A percentile compares a stretch with the other conserved stretches of the same genome.
Conservation (phyloP, 2,888 invertebrate species). For the Nemoura dubitans region DNA sequence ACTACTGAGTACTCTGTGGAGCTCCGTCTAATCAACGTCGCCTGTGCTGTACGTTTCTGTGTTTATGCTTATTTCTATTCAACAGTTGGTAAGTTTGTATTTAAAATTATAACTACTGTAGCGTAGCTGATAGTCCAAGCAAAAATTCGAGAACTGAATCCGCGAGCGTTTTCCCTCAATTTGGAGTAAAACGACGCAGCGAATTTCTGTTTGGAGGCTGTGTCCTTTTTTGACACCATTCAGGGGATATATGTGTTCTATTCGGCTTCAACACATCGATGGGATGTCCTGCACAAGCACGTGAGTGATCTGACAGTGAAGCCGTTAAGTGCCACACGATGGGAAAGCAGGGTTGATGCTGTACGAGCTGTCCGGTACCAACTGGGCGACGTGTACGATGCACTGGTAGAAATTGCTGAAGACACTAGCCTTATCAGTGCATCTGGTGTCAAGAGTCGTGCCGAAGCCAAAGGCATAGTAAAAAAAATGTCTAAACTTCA, state of each 20-base stretch:
- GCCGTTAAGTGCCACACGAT: slow-evolving; percentile 35
- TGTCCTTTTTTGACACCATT: not conserved
- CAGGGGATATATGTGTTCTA: not conserved
- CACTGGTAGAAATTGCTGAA: slow-evolving; percentile 1
- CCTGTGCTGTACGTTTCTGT: no score
- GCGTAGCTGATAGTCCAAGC: no score
- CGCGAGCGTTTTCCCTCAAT: no score
- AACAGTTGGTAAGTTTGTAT: no score
- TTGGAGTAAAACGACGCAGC: no score
- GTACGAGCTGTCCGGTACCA: not conserved
- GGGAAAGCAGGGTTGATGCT: slow-evolving; percentile 34
- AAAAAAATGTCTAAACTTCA: slow-evolving; percentile 21
- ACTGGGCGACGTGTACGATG: not conserved
- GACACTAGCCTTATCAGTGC: slow-evolving; percentile 9
- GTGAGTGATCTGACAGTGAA: not conserved
- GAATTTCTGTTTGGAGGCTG: no score
- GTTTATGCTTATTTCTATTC: no score
- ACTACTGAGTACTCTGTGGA: no score
- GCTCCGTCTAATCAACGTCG: no score
- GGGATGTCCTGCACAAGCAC: slow-evolving; percentile 28
- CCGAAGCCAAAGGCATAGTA: no score
- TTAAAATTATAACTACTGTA: no score
- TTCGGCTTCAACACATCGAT: not conserved
- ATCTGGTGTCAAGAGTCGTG: not conserved
- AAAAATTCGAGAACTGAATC: no score